Base-by-base conservation (phyloP, 1,140 invertebrate genomes). In the Drosophila nasuta region DNA sequence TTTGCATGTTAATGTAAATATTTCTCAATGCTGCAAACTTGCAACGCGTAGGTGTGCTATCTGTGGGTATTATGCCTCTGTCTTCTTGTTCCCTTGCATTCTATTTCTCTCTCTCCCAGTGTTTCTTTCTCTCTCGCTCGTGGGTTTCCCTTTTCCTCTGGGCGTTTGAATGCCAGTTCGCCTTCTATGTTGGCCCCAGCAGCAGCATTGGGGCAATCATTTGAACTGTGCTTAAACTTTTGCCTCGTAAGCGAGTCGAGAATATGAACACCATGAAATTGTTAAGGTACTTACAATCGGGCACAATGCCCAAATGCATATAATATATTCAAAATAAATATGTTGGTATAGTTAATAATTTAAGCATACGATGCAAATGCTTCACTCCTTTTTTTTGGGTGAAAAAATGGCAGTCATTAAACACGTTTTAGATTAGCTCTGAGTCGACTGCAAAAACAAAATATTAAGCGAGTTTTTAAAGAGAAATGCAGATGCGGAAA, bases 1-100 rank as follows among this genome's bases (percentile, higher is more conserved):
- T 70, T 77, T 74, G 54, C 77, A 65, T 74, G 77, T 77, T 71
- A 77, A 83, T 70, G 81, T 75, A 77, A 83, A 80, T 71, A 80
- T 74, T 80, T 83, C 58, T 64, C 64, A 68, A 72, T 65, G 75
- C 63, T 62, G 64, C 54, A 49, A 56, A 65, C 52, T 59, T 28
- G 60, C 49, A 65, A 38, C 59, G 58, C 71, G 81, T 83, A 85
- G 77, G 81, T 85, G 74, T 77, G 35, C 60, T 66, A 54, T 54
- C 67, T 63, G 63, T 38, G 46, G n/a, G 5, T 52, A 51, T 49
- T 48, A 51, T 28, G 33, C 62, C 59, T 15, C 17, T 17, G 0
- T 30, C 7, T 28, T 25, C 41, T 48, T 20, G 13, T n/a, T 41
- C 28, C 15, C 15, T 54, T 15, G 1, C 38, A 1, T 33, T 17